These are phyloP conservation scores for Percina caprodes DNA, from an alignment of 2,113 vertebrate genomes.

Conservation along the genomic window DNA sequence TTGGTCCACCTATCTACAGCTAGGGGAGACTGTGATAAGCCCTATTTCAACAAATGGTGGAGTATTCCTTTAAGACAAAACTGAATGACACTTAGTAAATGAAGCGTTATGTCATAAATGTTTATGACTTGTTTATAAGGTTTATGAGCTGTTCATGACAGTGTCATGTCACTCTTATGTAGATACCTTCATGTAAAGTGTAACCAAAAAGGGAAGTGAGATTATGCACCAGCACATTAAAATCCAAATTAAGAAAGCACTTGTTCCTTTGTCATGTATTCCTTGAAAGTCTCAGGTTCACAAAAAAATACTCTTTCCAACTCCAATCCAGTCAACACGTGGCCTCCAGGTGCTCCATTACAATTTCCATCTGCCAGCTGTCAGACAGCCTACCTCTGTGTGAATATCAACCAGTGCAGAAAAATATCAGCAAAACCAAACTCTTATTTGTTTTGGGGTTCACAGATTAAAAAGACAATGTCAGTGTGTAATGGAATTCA, in stretches of 20 bases:
- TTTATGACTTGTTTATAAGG: no score
- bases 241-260: conserved; percentile 3
- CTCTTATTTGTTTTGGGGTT: conserved; percentile 40
- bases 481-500: neutral
- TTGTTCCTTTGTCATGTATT: neutral
- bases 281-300: neutral
- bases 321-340: conserved; percentile 1
- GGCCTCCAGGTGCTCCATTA: conserved; percentile 52
- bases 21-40: no score
- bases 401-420: conserved; percentile 42
- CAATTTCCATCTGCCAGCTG: conserved; percentile 65
- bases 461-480: neutral
- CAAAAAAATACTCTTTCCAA: neutral
- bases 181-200: no score
- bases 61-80: no score
- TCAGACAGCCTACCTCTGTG: conserved; percentile 35
- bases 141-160: no score
- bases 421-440: conserved; percentile 38
- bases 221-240: neutral
- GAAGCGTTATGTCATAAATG: no score
- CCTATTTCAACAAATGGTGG: no score
- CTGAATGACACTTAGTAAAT: no score
- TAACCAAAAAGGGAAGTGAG: neutral
- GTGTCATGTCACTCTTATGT: no score
- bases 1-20: no score